A percentile compares a stretch with the other conserved stretches of the same genome.
Conservation (phyloP, 1,140 invertebrate genomes). For the Heliconius nattereri region DNA sequence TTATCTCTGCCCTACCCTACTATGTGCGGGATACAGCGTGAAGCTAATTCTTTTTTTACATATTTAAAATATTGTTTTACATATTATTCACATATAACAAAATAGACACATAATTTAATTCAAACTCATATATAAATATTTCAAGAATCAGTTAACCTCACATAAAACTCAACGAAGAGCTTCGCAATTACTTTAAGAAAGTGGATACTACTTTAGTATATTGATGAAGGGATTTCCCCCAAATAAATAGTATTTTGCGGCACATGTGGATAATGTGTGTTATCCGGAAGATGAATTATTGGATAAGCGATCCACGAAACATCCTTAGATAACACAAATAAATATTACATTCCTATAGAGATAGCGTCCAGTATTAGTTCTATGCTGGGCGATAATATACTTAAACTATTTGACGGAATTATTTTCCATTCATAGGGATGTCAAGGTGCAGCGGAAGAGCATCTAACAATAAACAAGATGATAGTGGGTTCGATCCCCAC, state of each 20-base stretch:
- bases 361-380: background rate
- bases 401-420: too few species aligned
- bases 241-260: background rate
- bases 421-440: too few species aligned
- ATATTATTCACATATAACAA: too few species aligned
- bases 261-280: conserved; percentile 1
- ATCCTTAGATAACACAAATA: background rate
- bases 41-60: too few species aligned
- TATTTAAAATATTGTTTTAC: too few species aligned
- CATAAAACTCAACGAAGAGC: background rate
- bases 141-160: background rate
- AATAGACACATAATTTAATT: background rate
- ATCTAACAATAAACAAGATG: too few species aligned
- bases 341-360: background rate
- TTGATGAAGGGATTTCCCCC: background rate
- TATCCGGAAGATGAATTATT: conserved; percentile 10
- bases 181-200: conserved; percentile 15
- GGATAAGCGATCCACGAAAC: background rate
- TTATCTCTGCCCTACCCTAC: too few species aligned
- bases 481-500: too few species aligned
- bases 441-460: too few species aligned
- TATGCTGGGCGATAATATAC: background rate
- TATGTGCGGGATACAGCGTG: too few species aligned
- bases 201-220: conserved; percentile 3
- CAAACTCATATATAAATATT: background rate